A percentile compares a stretch with the other conserved stretches of the same genome.
Evolutionary conservation across 2,113 vertebrate species (phyloP).

Genomic region (Psammodynastes pulverulentus): DNA sequence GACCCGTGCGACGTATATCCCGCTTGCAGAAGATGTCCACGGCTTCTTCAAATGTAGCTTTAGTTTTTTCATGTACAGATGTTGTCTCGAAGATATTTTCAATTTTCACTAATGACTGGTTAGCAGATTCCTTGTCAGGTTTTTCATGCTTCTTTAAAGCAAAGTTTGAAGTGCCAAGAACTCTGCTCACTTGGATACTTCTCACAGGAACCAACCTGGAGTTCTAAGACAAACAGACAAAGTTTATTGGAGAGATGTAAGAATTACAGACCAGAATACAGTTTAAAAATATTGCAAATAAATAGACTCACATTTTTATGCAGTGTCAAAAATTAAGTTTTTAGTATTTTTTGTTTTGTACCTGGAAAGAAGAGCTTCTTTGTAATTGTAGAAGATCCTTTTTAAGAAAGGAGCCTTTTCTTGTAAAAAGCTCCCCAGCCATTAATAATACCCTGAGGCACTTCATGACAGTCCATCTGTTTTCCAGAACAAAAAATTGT

Average conservation of each 20-base stretch:
- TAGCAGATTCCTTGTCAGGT: not conserved
- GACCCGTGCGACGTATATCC: constrained; percentile 77
- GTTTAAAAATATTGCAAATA: not conserved
- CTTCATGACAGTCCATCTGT: constrained; percentile 41
- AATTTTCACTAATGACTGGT: constrained; percentile 33
- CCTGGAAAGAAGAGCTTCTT: not conserved
- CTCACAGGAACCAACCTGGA: not conserved
- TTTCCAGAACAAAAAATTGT: not conserved
- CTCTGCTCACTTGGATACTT: not conserved
- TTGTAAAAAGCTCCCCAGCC: constrained; percentile 28
- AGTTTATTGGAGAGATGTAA: not conserved
- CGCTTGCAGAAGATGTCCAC: constrained; percentile 70
- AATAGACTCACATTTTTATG: not conserved
- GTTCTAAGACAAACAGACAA: not conserved
- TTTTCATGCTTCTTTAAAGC: not conserved
- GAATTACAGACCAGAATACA: not conserved
- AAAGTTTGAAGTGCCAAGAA: not conserved
- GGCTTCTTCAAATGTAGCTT: constrained; percentile 72
- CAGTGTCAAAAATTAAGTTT: not conserved
- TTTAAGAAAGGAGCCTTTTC: not conserved
- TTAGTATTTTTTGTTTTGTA: not conserved
- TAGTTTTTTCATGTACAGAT: constrained; percentile 53
- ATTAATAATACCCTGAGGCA: constrained; percentile 33
- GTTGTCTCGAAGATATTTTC: constrained; percentile 72
- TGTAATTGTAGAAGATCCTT: not conserved